Percentiles rank a stretch among this genome's conserved stretches.
These are phyloP conservation scores for Xenotilapia leptura DNA, from an alignment of 2,113 vertebrate genomes.

Conservation along the genomic window DNA sequence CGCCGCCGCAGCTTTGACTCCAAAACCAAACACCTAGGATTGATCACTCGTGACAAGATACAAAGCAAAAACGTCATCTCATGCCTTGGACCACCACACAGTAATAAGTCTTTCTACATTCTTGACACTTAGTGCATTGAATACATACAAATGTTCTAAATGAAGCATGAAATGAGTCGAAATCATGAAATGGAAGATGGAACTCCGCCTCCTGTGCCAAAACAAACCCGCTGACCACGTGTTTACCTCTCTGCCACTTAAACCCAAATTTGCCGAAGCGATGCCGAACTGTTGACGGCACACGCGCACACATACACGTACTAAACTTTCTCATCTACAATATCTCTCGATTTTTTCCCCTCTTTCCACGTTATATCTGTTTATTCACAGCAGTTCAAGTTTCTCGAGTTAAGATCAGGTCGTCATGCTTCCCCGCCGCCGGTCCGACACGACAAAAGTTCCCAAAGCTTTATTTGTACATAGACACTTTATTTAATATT, in stretches of 20 bases:
- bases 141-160: conserved; percentile 73
- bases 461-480: conserved; percentile 51
- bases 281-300: neutral
- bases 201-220: neutral
- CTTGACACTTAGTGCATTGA: conserved; percentile 87
- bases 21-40: conserved; percentile 33
- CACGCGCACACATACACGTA: neutral
- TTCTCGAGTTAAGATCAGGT: neutral
- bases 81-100: conserved; percentile 78
- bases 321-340: neutral
- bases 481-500: conserved; percentile 22
- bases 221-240: conserved; percentile 34
- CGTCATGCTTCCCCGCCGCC: neutral
- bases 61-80: conserved; percentile 51
- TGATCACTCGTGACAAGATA: conserved; percentile 73
- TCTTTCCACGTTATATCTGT: neutral
- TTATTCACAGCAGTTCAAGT: conserved; percentile 45
- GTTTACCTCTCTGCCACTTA: conserved; percentile 66
- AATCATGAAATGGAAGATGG: conserved; percentile 13
- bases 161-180: conserved; percentile 6
- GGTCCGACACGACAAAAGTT: neutral
- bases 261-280: neutral
- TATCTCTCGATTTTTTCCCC: neutral
- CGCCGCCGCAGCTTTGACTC: neutral
- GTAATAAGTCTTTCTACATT: conserved; percentile 82